Evolutionary conservation across 2,888 invertebrate species (phyloP), one percentile per base, ranked within the genome.

Genomic region (Uloborus plumipes): DNA sequence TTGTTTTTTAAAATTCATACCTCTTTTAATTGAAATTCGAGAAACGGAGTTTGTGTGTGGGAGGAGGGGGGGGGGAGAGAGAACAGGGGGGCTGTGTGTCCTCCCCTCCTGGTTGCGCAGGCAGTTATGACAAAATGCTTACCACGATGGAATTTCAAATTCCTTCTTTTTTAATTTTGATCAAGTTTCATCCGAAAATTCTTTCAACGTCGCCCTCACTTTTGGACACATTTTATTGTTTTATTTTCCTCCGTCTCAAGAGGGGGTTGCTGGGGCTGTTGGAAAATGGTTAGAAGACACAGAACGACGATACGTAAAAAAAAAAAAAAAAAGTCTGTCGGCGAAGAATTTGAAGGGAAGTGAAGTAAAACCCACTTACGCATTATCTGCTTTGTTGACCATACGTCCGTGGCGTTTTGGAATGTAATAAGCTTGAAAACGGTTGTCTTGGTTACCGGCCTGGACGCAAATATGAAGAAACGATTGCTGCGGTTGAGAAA

Each of bases 21-120:
- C 71, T 51, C 78, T 71, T 71, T 78, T 78, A 78, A 78, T 78
- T 78, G 78, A 78, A 78, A 78, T 71, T 58, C 65, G 78, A 72
- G 78, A 65, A 18, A 51, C n/a, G 18, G 51, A 66, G 50, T 50
- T 50, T n/a, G 49, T 16, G 67, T 4, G 53, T 16, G 55, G 58
- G 18, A 58, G 58, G 47, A n/a, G 65, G 7, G 2, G 53, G 31
- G 9, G 69, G 7, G n/a, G n/a, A n/a, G n/a, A n/a, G n/a, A n/a
- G n/a, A n/a, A n/a, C n/a, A n/a, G n/a, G n/a, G n/a, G n/a, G n/a
- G n/a, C n/a, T n/a, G n/a, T 14, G 15, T 14, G 13, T n/a, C 18
- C 31, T 61, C 31, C 13, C 20, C 16, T 16, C 6, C 15, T 26
- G 50, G 18, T 13, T 22, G 47, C n/a, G 49, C 18, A 26, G 64